phyloP scores from a whole-genome alignment of 1,140 invertebrate genomes.

The Olivierus martensii region DNA sequence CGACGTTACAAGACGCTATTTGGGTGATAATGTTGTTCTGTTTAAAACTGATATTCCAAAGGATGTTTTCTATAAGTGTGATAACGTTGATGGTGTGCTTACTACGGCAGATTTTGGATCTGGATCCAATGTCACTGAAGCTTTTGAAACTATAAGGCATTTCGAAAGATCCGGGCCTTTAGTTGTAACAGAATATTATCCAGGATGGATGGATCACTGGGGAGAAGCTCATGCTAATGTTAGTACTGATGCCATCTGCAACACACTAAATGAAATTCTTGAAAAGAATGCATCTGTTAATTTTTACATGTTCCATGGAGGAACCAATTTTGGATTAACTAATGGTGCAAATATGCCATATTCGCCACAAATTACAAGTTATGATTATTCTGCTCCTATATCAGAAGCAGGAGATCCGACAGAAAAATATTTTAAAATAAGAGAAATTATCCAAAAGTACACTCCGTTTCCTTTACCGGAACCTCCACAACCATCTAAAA shows the following conservation, averaged over 20 bases:
- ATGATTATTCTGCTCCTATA: slow-evolving; percentile 38
- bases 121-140: slow-evolving; percentile 5
- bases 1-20: slow-evolving; percentile 7
- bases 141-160: slow-evolving; percentile 21
- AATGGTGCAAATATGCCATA: slow-evolving; percentile 9
- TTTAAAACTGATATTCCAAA: slow-evolving; percentile 17
- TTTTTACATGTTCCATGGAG: slow-evolving; percentile 19
- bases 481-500: neutral
- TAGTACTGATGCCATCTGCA: slow-evolving; percentile 6
- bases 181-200: slow-evolving; percentile 30
- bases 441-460: slow-evolving; percentile 30
- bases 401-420: slow-evolving; percentile 36
- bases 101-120: slow-evolving; percentile 62
- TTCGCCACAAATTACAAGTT: slow-evolving; percentile 29
- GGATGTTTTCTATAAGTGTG: slow-evolving; percentile 33
- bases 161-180: slow-evolving; percentile 24
- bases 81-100: slow-evolving; percentile 45
- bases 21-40: slow-evolving; percentile 17
- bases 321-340: slow-evolving; percentile 16
- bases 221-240: slow-evolving; percentile 20
- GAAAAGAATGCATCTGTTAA: slow-evolving; percentile 26
- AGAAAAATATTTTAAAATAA: slow-evolving; percentile 32
- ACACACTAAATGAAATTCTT: slow-evolving; percentile 23
- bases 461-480: neutral
- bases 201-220: slow-evolving; percentile 30